phyloP scores from a whole-genome alignment of 2,797 vertebrate species.

The Galaxias olidus region DNA sequence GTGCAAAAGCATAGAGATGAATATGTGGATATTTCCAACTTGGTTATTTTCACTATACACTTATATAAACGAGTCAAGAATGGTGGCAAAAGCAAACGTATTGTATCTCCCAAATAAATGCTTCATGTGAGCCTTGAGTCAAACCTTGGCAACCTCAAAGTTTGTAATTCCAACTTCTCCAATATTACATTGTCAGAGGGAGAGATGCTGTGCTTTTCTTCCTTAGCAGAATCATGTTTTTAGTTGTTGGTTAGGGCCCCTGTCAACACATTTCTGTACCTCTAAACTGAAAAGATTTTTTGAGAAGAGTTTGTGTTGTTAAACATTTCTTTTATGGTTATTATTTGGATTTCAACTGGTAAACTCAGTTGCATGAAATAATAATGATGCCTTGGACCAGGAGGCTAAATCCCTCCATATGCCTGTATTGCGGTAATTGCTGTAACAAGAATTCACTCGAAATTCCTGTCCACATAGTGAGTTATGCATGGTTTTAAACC shows the following conservation, averaged over 20 bases:
- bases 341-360: conserved; percentile 18
- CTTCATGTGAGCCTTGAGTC: too few species aligned
- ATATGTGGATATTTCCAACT: too few species aligned
- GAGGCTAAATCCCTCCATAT: conserved; percentile 32
- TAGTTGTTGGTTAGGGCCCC: neutral
- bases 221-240: neutral
- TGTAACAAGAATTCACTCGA: conserved; percentile 24
- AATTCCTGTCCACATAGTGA: conserved; percentile 24
- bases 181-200: neutral
- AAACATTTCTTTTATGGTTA: conserved; percentile 3
- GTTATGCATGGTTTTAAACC: conserved; percentile 36
- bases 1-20: too few species aligned
- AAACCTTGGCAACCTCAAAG: neutral
- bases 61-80: too few species aligned
- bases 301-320: neutral
- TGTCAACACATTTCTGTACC: conserved; percentile 1
- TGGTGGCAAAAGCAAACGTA: too few species aligned
- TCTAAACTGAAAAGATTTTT: too few species aligned
- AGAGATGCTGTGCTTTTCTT: neutral
- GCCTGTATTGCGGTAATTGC: conserved; percentile 36
- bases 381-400: conserved; percentile 22
- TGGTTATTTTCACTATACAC: too few species aligned
- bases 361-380: conserved; percentile 25
- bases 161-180: neutral
- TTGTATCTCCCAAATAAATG: too few species aligned